Evolutionary conservation across 2,113 vertebrate species (phyloP), one percentile per base, ranked within the genome.

Genomic region (Hippopotamus amphibius): DNA sequence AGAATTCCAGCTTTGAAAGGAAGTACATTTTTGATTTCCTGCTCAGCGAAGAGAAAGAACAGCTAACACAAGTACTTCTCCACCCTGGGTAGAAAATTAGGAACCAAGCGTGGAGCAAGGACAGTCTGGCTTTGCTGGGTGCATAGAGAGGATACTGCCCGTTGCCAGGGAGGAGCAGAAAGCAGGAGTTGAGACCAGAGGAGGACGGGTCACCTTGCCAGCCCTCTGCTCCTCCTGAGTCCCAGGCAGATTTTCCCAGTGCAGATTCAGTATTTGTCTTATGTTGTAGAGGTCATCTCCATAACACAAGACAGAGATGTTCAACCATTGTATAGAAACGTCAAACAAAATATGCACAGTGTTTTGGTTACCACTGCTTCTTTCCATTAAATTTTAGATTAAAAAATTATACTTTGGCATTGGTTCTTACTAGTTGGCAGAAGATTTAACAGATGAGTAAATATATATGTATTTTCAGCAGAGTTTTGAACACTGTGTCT

Each of bases 401-500:
- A 66, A 85, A 96, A 88, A 95, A 26, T 83, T 61, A 72, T 91
- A 87, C 66, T n/a, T 84, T 81, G 88, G 15, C 24, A 1, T 65
- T 88, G n/a, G 41, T 5, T 57, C 6, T 82, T 85, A 33, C 55
- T 81, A 48, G 21, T 43, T 46, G 66, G 21, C 33, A 80, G 37
- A 69, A 91, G 80, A 92, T 53, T 88, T 81, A 89, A 68, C 24
- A 90, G 53, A 17, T 33, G 53, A 53, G 4, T 50, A 74, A 21
- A 28, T 50, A n/a, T 12, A 5, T 28, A 33, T 59, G 26, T 88
- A 43, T 86, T 77, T 86, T 48, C 66, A 93, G 72, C 3, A 71
- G 6, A 59, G 24, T 88, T 93, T 97, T 61, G 87, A 86, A 65
- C 17, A 77, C 17, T 11, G 17, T 83, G 17, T 88, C 50, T 66